Evolutionary conservation across 2,888 invertebrate species (phyloP), one percentile per base, ranked within the genome.

Genomic region (Zhengitettix transpicula): DNA sequence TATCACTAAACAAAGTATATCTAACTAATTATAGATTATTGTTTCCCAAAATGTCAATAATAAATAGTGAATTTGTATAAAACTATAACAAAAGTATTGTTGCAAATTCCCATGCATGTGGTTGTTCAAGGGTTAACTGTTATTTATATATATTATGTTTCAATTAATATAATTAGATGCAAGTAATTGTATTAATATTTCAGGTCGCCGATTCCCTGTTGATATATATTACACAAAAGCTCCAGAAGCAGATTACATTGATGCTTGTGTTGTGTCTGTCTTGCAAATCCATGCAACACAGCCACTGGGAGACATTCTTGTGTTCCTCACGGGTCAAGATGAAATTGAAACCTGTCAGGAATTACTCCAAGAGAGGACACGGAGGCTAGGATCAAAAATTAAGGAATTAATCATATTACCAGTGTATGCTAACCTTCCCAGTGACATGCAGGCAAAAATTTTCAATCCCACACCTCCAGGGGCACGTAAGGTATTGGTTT

Each of bases 171-270:
- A n/a, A n/a, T n/a, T n/a, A n/a, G 12, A 47, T 47, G 14, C 9
- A 10, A 17, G 42, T 41, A 58, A 58, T 62, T 64, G 59, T 63
- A 28, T 28, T 7, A 28, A 28, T 56, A 57, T 65, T 62, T 42
- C 64, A 69, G 99, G 99, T n/a, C 77, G 96, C 67, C 78, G 98
- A 65, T 98, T 91, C 77, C 97, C 98, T 1, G 99, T 99, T 0
- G 93, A 99, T 71, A 95, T 99, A 68, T 99, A 93, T 73, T 99
- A 99, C 71, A 99, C 99, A 0, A 95, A 96, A 78, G 97, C 98
- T 0, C 99, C 99, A 0, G 99, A 99, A 76, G 97, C 98, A 1
- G 97, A 99, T 77, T 99, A 98, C 72, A 86, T 99, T 56, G 97
- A 99, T 73, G 98, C 98, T 0, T 88, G 93, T 71, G 95, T 97